Percentiles rank a stretch among this genome's conserved stretches.
Conservation (phyloP, 2,113 vertebrate genomes). For the Monopterus albus region DNA sequence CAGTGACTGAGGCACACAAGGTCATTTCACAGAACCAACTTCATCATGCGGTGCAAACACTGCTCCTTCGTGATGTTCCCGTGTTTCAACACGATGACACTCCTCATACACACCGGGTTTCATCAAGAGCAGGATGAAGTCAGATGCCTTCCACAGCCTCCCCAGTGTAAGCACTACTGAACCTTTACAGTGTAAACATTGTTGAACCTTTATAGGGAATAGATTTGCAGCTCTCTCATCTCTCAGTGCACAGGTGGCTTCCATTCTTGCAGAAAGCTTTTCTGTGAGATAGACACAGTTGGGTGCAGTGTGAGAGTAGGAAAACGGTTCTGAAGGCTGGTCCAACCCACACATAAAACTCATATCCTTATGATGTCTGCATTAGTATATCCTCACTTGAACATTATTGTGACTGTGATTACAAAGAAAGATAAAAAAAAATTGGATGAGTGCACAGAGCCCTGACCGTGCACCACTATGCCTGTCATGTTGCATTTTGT, state of each 20-base stretch:
- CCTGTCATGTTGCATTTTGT: slow-evolving; percentile 15
- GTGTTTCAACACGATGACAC: slow-evolving; percentile 15
- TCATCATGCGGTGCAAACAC: slow-evolving; percentile 18
- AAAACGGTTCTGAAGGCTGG: not conserved
- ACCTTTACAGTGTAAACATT: slow-evolving; percentile 35
- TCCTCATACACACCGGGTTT: slow-evolving; percentile 10
- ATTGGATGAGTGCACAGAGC: not conserved
- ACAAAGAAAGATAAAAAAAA: slow-evolving; percentile 14
- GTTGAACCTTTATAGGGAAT: slow-evolving; percentile 39
- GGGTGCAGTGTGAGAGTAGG: not conserved
- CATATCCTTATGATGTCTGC: not conserved
- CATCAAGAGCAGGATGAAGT: slow-evolving; percentile 30
- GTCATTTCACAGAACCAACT: not conserved
- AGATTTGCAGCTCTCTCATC: slow-evolving; percentile 38
- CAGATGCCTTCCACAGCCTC: slow-evolving; percentile 11
- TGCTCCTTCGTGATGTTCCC: not conserved
- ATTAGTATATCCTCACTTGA: not conserved
- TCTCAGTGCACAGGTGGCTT: slow-evolving; percentile 8
- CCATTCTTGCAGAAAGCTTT: slow-evolving; percentile 13
- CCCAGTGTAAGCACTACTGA: slow-evolving; percentile 34
- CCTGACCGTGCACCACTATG: not conserved
- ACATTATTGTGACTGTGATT: not conserved
- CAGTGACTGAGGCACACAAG: not conserved
- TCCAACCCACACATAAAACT: not conserved
- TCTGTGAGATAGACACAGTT: too few relatives aligned